A percentile compares a stretch with the other conserved stretches of the same genome.
Evolutionary conservation across 2,888 invertebrate genomes (phyloP).

Genomic region (Tenodera sinensis): DNA sequence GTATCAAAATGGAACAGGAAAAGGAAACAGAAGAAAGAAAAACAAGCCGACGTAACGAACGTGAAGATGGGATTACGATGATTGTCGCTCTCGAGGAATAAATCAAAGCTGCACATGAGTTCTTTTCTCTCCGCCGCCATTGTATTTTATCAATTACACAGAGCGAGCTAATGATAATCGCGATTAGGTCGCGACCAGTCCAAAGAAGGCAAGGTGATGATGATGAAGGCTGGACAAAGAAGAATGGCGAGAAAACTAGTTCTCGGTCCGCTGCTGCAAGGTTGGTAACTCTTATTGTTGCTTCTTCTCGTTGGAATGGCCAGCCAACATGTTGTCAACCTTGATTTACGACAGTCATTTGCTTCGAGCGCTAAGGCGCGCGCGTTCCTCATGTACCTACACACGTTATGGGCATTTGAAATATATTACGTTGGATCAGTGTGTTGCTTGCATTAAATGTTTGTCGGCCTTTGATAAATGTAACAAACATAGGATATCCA

Average conservation of each 20-base stretch:
- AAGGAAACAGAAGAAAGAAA: neutral
- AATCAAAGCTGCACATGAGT: slow-evolving; percentile 23
- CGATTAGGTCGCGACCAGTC: neutral
- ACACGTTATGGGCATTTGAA: neutral
- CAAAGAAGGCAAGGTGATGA: neutral
- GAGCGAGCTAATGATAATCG: slow-evolving; percentile 18
- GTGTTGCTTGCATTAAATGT: neutral
- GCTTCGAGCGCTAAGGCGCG: neutral
- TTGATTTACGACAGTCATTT: slow-evolving; percentile 28
- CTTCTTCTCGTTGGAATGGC: neutral
- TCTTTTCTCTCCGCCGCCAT: neutral
- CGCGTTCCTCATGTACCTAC: neutral
- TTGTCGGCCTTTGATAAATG: neutral
- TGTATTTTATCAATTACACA: slow-evolving; percentile 24
- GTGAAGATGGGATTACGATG: neutral
- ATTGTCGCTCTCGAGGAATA: neutral
- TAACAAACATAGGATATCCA: neutral
- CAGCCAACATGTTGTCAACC: slow-evolving; percentile 15
- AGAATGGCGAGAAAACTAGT: neutral
- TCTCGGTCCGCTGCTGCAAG: neutral
- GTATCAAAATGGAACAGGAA: neutral
- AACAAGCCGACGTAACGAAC: neutral
- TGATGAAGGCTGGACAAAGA: neutral
- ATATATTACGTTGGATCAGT: neutral
- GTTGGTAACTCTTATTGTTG: neutral